Evolutionary conservation across 1,140 invertebrate genomes (phyloP).

Genomic region (Wasmannia auropunctata): DNA sequence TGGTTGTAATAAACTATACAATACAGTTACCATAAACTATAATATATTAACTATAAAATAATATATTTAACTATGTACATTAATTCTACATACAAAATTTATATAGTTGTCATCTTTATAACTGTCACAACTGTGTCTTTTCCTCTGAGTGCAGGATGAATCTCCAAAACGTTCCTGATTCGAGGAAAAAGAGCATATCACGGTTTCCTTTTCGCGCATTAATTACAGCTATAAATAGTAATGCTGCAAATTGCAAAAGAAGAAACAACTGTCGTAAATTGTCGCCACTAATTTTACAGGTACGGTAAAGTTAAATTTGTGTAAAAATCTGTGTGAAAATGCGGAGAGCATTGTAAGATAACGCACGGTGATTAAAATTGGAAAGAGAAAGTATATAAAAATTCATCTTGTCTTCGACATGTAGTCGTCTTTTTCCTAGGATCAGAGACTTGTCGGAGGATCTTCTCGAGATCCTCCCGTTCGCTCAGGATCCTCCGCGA

Average conservation of each 20-base stretch:
- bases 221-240: background rate
- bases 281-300: background rate
- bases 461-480: background rate
- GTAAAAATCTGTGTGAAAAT: background rate
- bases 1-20: too few relatives aligned
- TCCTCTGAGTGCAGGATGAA: background rate
- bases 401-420: background rate
- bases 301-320: background rate
- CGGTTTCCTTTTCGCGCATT: background rate
- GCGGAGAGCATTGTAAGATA: too few relatives aligned
- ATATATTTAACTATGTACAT: too few relatives aligned
- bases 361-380: background rate
- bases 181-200: background rate
- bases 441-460: constrained; percentile 18
- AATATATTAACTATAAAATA: too few relatives aligned
- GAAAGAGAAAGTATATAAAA: background rate
- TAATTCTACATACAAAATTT: too few relatives aligned
- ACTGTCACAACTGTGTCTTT: too few relatives aligned
- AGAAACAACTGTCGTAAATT: background rate
- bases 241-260: background rate
- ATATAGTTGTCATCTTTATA: too few relatives aligned
- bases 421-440: background rate
- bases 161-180: background rate
- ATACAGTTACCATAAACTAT: too few relatives aligned
- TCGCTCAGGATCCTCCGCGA: constrained; percentile 56